Evolutionary conservation across 2,113 vertebrate genomes (phyloP).

Genomic region (Argyrosomus japonicus): DNA sequence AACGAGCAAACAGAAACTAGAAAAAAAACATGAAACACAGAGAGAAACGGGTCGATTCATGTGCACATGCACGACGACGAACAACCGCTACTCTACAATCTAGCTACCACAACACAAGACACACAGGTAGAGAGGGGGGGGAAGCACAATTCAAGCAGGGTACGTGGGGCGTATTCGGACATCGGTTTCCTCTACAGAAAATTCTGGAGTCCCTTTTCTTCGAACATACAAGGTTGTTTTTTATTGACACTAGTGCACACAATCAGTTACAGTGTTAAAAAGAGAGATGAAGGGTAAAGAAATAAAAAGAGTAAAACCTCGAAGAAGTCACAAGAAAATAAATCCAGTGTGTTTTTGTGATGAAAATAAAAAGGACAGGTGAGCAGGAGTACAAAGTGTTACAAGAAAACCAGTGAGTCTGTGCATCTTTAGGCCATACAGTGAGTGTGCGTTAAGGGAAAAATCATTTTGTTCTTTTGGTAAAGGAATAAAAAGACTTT

Average conservation of each 20-base stretch:
- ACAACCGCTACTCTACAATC: conserved; percentile 57
- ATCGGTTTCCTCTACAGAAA: conserved; percentile 74
- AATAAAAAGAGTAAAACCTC: conserved; percentile 26
- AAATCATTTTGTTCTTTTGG: background rate
- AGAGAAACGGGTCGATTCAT: background rate
- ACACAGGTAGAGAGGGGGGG: background rate
- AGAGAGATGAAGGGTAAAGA: conserved; percentile 79
- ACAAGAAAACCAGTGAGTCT: conserved; percentile 55
- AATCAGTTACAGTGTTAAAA: conserved; percentile 86
- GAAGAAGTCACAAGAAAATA: conserved; percentile 40
- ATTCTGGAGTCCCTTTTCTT: conserved; percentile 87
- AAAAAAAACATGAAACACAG: conserved; percentile 29
- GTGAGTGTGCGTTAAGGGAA: conserved; percentile 17
- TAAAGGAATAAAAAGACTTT: conserved; percentile 1
- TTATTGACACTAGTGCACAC: conserved; percentile 94
- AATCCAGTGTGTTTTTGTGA: conserved; percentile 66
- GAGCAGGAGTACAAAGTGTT: conserved; percentile 73
- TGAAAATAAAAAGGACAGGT: conserved; percentile 65
- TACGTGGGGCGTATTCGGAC: background rate
- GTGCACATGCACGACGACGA: background rate
- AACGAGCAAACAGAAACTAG: conserved; percentile 3
- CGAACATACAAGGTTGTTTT: conserved; percentile 81
- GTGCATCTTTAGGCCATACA: background rate
- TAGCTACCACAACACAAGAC: conserved; percentile 65
- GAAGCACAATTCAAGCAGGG: conserved; percentile 2